Evolutionary conservation across 2,888 invertebrate genomes (phyloP).

Genomic region (Cremastinae sp.): DNA sequence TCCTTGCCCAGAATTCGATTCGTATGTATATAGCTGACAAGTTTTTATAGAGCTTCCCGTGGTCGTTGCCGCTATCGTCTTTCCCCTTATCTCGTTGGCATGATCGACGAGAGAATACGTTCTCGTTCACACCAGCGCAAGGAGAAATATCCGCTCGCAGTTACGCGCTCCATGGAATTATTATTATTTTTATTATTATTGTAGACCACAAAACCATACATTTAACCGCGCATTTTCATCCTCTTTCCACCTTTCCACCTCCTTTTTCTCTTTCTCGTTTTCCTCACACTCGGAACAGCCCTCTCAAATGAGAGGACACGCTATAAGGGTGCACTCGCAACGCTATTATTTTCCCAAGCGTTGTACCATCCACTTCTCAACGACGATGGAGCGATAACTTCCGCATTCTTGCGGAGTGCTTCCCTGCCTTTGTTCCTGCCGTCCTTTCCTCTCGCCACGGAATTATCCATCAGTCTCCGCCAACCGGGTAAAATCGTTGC

Average conservation of each 20-base stretch:
- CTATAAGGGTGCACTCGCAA: slow-evolving; percentile 46
- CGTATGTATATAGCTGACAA: neutral
- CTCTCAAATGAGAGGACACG: slow-evolving; percentile 40
- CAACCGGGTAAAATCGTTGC: slow-evolving; percentile 22
- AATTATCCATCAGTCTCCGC: slow-evolving; percentile 34
- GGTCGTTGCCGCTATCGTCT: slow-evolving; percentile 26
- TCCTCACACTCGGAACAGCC: neutral
- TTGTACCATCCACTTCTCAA: slow-evolving; percentile 54
- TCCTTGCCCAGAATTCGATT: slow-evolving; percentile 1
- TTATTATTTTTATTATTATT: slow-evolving; percentile 47
- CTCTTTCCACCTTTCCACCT: slow-evolving; percentile 1
- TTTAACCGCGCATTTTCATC: slow-evolving; percentile 1
- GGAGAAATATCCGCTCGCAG: slow-evolving; percentile 30
- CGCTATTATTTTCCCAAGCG: slow-evolving; percentile 54
- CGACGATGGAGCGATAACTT: slow-evolving; percentile 50
- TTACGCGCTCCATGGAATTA: slow-evolving; percentile 41
- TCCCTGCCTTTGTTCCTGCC: slow-evolving; percentile 1
- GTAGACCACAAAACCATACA: slow-evolving; percentile 15
- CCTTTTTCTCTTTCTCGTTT: neutral
- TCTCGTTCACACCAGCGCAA: slow-evolving; percentile 20
- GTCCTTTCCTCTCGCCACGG: slow-evolving; percentile 10
- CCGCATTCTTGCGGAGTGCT: slow-evolving; percentile 48
- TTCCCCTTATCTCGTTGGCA: slow-evolving; percentile 37
- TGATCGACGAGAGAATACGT: slow-evolving; percentile 36
- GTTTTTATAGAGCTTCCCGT: slow-evolving; percentile 14